phyloP scores from a whole-genome alignment of 1,140 invertebrate genomes.

The Drosophila sproati region DNA sequence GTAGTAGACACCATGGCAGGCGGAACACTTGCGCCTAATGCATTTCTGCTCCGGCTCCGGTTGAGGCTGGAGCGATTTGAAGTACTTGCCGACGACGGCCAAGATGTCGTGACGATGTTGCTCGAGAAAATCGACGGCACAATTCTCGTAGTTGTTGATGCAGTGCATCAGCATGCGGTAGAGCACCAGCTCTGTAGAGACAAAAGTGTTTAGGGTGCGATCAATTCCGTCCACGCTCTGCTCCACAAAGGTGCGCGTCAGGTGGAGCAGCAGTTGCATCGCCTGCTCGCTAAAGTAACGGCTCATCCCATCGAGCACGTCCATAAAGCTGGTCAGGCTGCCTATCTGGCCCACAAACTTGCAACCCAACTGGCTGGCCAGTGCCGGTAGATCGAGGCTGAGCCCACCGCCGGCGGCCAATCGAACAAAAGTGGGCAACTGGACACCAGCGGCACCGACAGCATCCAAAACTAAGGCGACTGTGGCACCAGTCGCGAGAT shows the following conservation, averaged over 20 bases:
- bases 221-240: constrained; percentile 64
- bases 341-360: constrained; percentile 74
- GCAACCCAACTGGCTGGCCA: constrained; percentile 50
- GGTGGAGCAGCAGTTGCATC: constrained; percentile 56
- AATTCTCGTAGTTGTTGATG: constrained; percentile 61
- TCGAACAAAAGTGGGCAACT: constrained; percentile 46
- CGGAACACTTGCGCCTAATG: constrained; percentile 47
- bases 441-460: constrained; percentile 19
- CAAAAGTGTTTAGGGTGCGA: constrained; percentile 61
- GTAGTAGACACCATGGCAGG: constrained; percentile 67
- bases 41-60: constrained; percentile 5
- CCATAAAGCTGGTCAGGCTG: constrained; percentile 54
- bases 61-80: constrained; percentile 46
- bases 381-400: constrained; percentile 43
- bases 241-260: constrained; percentile 67
- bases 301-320: constrained; percentile 58
- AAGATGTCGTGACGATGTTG: constrained; percentile 58
- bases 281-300: constrained; percentile 57
- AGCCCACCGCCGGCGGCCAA: constrained; percentile 33
- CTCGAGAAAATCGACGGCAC: constrained; percentile 54
- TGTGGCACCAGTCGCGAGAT: constrained; percentile 44
- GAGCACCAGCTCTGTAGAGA: constrained; percentile 70
- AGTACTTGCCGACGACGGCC: constrained; percentile 52
- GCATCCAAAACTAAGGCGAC: constrained; percentile 9
- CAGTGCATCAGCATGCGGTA: constrained; percentile 67